Percentiles rank a stretch among this genome's conserved stretches.
phyloP scores from a whole-genome alignment of 1,140 invertebrate species.

The Drosophila varians region DNA sequence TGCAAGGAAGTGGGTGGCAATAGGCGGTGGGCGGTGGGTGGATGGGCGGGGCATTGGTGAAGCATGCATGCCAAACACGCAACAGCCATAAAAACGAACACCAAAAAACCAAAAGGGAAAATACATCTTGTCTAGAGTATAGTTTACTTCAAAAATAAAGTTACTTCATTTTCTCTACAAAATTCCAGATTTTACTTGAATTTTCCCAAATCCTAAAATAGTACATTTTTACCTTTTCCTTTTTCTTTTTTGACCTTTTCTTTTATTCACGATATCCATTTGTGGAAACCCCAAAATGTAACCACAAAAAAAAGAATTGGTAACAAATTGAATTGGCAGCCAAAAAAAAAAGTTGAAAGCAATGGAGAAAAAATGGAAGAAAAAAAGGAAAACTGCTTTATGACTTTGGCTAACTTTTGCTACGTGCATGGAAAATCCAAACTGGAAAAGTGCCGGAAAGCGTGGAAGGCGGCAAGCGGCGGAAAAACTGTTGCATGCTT shows the following conservation, averaged over 20 bases:
- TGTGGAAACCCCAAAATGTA: conserved; percentile 3
- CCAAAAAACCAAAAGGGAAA: conserved; percentile 13
- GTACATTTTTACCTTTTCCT: not conserved
- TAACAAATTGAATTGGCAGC: conserved; percentile 71
- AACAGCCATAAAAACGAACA: conserved; percentile 71
- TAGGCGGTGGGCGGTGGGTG: not conserved
- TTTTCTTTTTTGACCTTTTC: not conserved
- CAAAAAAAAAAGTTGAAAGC: not conserved
- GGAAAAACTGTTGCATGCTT: conserved; percentile 71
- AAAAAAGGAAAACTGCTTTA: conserved; percentile 67
- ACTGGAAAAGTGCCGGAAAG: conserved; percentile 24
- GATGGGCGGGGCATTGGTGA: conserved; percentile 48
- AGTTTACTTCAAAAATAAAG: not conserved
- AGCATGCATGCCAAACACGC: conserved; percentile 76
- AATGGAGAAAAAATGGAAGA: not conserved
- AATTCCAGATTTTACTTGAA: not conserved
- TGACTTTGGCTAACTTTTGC: conserved; percentile 73
- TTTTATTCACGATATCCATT: not conserved
- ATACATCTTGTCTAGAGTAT: not conserved
- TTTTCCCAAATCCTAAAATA: not conserved
- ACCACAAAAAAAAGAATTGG: conserved; percentile 17
- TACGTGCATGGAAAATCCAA: conserved; percentile 66
- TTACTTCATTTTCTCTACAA: not conserved
- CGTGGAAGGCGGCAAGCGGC: not conserved
- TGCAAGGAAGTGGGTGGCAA: conserved; percentile 4